Base-by-base conservation (phyloP, 37 sponge, comb jelly and placozoan species). In the Cladorhizidae sp. region DNA sequence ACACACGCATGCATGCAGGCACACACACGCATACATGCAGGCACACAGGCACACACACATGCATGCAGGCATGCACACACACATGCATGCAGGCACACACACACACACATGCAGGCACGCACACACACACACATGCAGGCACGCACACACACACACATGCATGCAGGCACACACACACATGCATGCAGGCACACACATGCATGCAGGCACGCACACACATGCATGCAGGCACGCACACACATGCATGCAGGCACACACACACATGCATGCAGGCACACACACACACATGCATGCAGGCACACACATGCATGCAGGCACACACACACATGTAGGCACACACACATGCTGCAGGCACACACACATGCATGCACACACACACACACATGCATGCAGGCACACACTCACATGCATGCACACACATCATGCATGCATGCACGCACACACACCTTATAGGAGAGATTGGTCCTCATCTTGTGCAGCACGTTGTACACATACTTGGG, bases 401-500 rank as follows among this genome's bases (percentile, higher is more conserved):
- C 26, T 17, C n/a, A 26, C 50, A 57, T 29, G 80, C 93, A 45
- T 9, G 9, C 49, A 45, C 49, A 45, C 49, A 45, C 49, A 45
- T 26, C 6, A 3, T 59, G 61, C 61, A 59, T 59, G 28, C 5
- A 59, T 59, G 15, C 20, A 3, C 38, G 31, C 26, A 17, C n/a
- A 26, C 50, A 57, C 28, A 84, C 93, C 71, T 79, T 84, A 38
- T 39, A 40, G 33, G 90, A 83, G 70, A 93, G 87, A 18, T 64
- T 56, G 23, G 88, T 78, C 43, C 75, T 73, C 20, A 89, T 83
- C 71, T 83, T 93, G 25, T 84, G 63, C 29, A 95, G 68, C 78
- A 95, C 82, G 26, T 78, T 42, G 68, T 95, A 92, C 26, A 95
- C 62, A 52, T 78, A 86, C 40, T 80, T 81, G 15, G 96, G 93